phyloP scores from a whole-genome alignment of 2,113 vertebrate genomes.

The Nerophis lumbriciformis region DNA sequence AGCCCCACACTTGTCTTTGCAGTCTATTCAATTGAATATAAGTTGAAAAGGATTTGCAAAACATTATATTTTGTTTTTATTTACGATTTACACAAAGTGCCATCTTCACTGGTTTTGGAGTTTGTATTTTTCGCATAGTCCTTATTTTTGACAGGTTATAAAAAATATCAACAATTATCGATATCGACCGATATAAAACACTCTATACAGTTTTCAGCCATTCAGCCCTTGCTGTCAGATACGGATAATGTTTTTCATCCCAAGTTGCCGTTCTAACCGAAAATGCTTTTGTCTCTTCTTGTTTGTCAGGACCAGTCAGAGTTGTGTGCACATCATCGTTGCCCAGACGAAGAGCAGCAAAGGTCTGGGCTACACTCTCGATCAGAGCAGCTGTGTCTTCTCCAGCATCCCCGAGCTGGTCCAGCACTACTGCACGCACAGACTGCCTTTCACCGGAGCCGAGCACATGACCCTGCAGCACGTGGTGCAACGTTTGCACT shows the following conservation, averaged over 20 bases:
- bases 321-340: constrained; percentile 95
- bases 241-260: neutral
- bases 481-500: constrained; percentile 73
- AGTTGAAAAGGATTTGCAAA: no score
- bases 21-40: neutral
- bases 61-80: no score
- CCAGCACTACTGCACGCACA: constrained; percentile 83
- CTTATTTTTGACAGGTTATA: no score
- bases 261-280: neutral
- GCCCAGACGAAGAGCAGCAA: constrained; percentile 89
- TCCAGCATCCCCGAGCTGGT: constrained; percentile 87
- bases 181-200: no score
- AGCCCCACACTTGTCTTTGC: neutral
- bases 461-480: constrained; percentile 92
- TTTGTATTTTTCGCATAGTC: no score
- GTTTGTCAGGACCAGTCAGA: constrained; percentile 84
- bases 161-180: no score
- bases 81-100: no score
- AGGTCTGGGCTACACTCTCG: constrained; percentile 81
- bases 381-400: constrained; percentile 87
- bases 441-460: constrained; percentile 90
- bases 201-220: no score
- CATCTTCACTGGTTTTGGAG: no score
- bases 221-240: no score
- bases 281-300: neutral